phyloP scores from a whole-genome alignment of 2,888 invertebrate genomes.

The Eupithecia subumbrata region DNA sequence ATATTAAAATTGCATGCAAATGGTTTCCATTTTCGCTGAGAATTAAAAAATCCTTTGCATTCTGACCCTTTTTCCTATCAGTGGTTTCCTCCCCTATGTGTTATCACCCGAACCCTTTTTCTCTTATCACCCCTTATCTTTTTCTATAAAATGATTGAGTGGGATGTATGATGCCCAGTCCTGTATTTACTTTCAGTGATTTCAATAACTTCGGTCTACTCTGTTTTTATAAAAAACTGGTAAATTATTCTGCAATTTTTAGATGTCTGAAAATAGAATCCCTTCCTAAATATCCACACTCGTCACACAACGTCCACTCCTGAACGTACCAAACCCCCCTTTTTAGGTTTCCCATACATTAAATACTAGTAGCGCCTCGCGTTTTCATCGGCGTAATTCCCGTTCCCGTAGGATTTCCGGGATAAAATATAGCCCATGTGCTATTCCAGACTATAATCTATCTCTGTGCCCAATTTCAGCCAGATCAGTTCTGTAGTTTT shows the following conservation, averaged over 20 bases:
- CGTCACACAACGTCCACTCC: too few relatives aligned
- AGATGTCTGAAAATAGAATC: background rate
- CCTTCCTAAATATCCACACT: too few relatives aligned
- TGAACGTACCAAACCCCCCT: too few relatives aligned
- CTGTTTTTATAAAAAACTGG: background rate
- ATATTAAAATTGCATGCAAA: slow-evolving; percentile 1
- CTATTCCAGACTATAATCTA: too few relatives aligned
- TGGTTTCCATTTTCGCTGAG: slow-evolving; percentile 13
- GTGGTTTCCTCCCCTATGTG: slow-evolving; percentile 9
- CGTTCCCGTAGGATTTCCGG: too few relatives aligned
- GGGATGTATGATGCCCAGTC: slow-evolving; percentile 3
- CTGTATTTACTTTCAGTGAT: slow-evolving; percentile 5
- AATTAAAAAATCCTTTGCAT: slow-evolving; percentile 20
- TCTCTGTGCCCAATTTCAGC: too few relatives aligned
- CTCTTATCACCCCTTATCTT: slow-evolving; percentile 3
- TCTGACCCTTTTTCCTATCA: slow-evolving; percentile 22
- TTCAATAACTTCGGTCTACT: background rate
- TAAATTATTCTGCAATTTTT: background rate
- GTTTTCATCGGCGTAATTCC: too few relatives aligned
- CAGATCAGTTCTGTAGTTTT: too few relatives aligned
- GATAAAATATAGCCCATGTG: too few relatives aligned
- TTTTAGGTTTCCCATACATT: too few relatives aligned
- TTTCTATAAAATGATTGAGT: background rate
- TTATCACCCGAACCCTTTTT: background rate
- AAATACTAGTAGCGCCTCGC: too few relatives aligned